Evolutionary conservation across 1,140 invertebrate species (phyloP).

Genomic region (Tetramorium alpestre): DNA sequence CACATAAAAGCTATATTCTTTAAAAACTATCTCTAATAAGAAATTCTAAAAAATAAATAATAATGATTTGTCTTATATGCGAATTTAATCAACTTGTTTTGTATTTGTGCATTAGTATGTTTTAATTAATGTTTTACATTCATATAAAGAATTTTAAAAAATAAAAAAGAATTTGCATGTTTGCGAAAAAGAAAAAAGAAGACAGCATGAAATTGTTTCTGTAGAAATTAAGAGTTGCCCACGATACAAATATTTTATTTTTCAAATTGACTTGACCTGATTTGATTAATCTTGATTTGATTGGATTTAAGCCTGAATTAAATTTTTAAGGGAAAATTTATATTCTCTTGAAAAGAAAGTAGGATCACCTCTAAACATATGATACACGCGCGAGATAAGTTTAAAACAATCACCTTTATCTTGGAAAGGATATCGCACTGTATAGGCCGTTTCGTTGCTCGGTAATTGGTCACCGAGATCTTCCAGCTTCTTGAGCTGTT

Average conservation of each 20-base stretch:
- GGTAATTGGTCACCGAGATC: constrained; percentile 93
- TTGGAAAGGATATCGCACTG: constrained; percentile 90
- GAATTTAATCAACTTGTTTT: neutral
- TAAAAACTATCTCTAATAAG: neutral
- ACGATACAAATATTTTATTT: neutral
- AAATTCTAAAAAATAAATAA: neutral
- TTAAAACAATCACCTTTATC: constrained; percentile 87
- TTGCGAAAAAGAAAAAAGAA: too few species aligned
- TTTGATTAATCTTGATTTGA: neutral
- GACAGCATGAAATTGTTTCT: too few species aligned
- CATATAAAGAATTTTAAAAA: neutral
- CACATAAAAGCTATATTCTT: neutral
- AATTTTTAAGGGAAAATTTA: neutral
- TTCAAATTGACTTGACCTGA: neutral
- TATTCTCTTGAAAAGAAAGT: neutral
- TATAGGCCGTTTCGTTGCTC: constrained; percentile 90
- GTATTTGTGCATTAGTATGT: neutral
- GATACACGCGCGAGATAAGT: constrained; percentile 6
- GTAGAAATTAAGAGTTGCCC: too few species aligned
- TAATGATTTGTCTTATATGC: neutral
- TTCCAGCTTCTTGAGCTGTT: constrained; percentile 92
- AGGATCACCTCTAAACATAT: neutral
- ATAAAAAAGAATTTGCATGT: neutral
- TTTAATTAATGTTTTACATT: neutral
- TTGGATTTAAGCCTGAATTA: neutral